Evolutionary conservation across 2,113 vertebrate species (phyloP), one percentile per base, ranked within the genome.

Genomic region (Cichladusa arquata): DNA sequence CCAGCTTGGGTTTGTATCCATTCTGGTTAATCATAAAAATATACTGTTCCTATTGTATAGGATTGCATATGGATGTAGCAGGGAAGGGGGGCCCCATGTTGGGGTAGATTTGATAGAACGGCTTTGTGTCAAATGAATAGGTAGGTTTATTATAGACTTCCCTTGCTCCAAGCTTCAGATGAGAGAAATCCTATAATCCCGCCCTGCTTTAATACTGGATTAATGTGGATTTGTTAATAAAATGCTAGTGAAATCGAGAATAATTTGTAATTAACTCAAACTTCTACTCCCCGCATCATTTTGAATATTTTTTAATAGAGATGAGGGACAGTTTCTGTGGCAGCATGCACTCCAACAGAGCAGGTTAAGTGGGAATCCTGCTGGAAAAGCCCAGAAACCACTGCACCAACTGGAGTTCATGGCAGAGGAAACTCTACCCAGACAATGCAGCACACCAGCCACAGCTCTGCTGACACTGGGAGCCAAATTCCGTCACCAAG

Each of bases 221-320:
- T 98, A 98, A 97, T 97, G 96, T 97, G 97, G 97, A 98, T 98
- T 97, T 98, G 97, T 98, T 98, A 98, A 98, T 97, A 98, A 98
- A 98, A 98, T 98, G 97, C 96, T 97, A 85, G 96, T 97, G 96
- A 98, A 97, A 97, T 98, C 31, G 95, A 98, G 98, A 98, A 97
- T 97, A 97, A 97, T 97, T 97, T 98, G 97, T 97, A 98, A 98
- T 98, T 98, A 98, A 97, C 98, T 97, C 96, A 92, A 96, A 96
- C 88, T 95, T 96, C 88, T 95, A 87, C 81, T 96, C 86, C 87
- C 79, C 0, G 15, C 86, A 95, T 94, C 86, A 66, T 94, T 95
- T 90, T 58, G 87, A 96, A 95, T 96, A 89, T 94, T 96, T 97
- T 96, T 94, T 90, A 79, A 91, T 70, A 89, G 65, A 92, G 95